phyloP scores from a whole-genome alignment of 2,797 vertebrate genomes.

The Diceros bicornis region DNA sequence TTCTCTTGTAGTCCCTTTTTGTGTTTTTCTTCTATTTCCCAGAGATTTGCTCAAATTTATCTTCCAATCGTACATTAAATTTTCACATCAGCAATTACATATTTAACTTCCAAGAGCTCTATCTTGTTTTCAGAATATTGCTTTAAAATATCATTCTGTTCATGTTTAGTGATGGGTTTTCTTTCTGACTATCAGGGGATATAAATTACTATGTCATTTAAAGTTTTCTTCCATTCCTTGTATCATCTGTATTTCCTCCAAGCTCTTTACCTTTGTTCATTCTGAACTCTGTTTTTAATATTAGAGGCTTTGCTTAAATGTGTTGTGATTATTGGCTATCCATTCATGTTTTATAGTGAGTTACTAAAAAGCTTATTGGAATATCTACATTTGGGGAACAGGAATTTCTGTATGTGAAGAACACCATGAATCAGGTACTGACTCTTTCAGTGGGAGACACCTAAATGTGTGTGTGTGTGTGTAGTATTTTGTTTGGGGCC shows the following conservation, averaged over 20 bases:
- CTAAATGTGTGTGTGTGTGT: background rate
- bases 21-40: background rate
- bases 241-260: background rate
- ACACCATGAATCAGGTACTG: background rate
- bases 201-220: background rate
- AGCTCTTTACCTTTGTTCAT: background rate
- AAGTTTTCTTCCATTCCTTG: background rate
- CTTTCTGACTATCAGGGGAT: background rate
- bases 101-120: background rate
- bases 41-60: background rate
- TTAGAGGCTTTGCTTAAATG: background rate
- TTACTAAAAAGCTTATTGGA: background rate
- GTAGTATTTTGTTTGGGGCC: background rate
- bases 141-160: constrained; percentile 4
- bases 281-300: background rate
- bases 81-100: background rate
- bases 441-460: background rate
- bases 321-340: background rate
- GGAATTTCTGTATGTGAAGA: background rate
- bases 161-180: background rate
- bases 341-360: background rate
- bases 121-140: background rate
- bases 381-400: background rate
- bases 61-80: background rate
- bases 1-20: background rate